Base-by-base conservation (phyloP, 2,797 vertebrate species). In the Pteronotus mesoamericanus region DNA sequence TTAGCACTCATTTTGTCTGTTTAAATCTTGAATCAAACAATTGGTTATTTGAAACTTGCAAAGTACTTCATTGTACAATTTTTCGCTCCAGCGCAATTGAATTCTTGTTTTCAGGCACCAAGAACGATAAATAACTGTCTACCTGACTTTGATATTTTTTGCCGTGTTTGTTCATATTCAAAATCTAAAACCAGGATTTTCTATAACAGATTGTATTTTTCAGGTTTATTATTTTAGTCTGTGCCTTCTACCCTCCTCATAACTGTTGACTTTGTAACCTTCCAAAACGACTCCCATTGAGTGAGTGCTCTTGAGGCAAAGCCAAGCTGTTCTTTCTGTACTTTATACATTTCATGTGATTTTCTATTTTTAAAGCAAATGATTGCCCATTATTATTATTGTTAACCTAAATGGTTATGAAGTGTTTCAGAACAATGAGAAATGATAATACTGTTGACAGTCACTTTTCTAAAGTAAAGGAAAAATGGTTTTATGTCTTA, bases 351-450 rank as follows among this genome's bases (percentile, higher is more conserved):
- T 92, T 75, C 64, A 51, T 74, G 22, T 89, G 24, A 14, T 74
- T 94, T 51, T 91, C 55, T 82, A 37, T 93, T 89, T 91, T 83
- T 69, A 72, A 94, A 89, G 79, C 34, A 82, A 86, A 24, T n/a
- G 42, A 57, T 79, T 87, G 2, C 71, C 71, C 0, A 9, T 78
- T 57, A 44, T 78, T 66, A 26, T 84, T 79, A 21, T 69, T 85
- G 7, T 59, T 74, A 93, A 72, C 44, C 16, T 42, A 61, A 88
- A 68, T 85, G 59, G 16, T 88, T 89, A 88, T 44, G 64, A 89
- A 39, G 44, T 61, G n/a, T 91, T 86, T 93, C 39, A 64, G 55
- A 89, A 77, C 53, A 42, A 74, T 59, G 79, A 68, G 83, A 90
- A 83, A 74, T 80, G 29, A 55, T 0, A 72, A 22, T 51, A 24